phyloP scores from a whole-genome alignment of 2,888 invertebrate genomes.

The Galeruca laticollis region DNA sequence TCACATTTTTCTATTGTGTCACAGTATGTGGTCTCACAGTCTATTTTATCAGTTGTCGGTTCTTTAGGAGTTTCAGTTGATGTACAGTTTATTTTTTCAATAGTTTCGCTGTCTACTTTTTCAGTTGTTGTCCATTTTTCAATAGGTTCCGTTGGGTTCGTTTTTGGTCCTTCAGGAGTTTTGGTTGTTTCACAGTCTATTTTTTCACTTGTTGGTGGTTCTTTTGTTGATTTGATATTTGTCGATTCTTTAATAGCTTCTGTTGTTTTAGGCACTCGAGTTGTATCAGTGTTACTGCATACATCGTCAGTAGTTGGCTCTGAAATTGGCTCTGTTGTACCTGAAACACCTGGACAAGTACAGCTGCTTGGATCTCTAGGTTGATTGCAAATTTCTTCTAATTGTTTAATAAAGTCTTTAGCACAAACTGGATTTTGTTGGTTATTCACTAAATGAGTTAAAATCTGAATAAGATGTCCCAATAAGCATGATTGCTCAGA shows the following conservation, averaged over 20 bases:
- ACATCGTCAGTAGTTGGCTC: not conserved
- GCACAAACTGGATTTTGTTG: conserved; percentile 42
- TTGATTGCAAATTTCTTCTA: conserved; percentile 24
- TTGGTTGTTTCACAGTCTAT: not conserved
- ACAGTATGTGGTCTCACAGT: not conserved
- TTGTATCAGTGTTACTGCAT: not conserved
- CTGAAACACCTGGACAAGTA: not conserved
- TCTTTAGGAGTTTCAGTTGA: conserved; percentile 3
- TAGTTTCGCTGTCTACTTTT: conserved; percentile 11
- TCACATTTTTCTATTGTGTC: not conserved
- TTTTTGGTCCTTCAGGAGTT: not conserved
- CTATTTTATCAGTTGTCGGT: not conserved
- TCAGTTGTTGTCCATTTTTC: not conserved
- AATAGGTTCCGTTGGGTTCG: not conserved
- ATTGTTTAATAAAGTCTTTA: conserved; percentile 28
- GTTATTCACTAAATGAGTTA: conserved; percentile 53
- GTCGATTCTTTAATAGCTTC: not conserved
- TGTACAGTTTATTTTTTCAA: no score
- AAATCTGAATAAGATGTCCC: conserved; percentile 55
- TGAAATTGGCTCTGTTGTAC: not conserved
- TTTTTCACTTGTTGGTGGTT: not conserved
- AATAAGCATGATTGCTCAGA: conserved; percentile 56
- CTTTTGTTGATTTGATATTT: not conserved
- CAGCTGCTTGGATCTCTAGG: not conserved
- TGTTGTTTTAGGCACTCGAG: not conserved